Evolutionary conservation across 2,888 invertebrate genomes (phyloP).

Genomic region (Ophion ventricosus): DNA sequence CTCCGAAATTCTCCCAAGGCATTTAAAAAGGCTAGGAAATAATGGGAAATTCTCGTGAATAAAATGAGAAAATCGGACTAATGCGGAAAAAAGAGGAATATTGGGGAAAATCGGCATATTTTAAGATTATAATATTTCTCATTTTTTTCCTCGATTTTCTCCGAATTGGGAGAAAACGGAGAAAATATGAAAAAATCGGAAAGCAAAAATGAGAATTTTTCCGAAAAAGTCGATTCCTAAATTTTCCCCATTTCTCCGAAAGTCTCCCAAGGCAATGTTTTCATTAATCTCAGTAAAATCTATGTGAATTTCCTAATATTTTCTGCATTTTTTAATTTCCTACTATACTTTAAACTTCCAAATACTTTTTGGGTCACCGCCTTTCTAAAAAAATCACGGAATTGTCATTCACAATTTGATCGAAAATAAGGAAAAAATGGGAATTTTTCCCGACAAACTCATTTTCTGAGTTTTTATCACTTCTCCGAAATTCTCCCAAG

Average conservation of each 20-base stretch:
- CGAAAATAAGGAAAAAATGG: too few species aligned
- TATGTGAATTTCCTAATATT: too few species aligned
- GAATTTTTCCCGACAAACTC: too few species aligned
- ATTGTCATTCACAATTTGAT: too few species aligned
- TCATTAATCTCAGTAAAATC: too few species aligned
- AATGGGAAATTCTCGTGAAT: background rate
- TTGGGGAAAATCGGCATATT: background rate
- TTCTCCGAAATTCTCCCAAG: slow-evolving; percentile 1
- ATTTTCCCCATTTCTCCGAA: background rate
- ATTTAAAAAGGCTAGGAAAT: slow-evolving; percentile 3
- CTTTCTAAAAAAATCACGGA: too few species aligned
- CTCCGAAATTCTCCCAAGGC: background rate
- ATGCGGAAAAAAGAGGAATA: background rate
- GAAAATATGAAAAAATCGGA: too few species aligned
- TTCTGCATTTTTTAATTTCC: too few species aligned
- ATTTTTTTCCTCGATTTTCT: background rate
- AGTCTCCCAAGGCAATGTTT: background rate
- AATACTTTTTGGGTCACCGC: too few species aligned
- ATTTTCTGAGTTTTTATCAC: background rate
- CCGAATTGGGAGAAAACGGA: too few species aligned
- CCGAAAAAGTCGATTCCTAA: background rate
- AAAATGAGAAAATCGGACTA: background rate
- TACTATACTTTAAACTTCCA: too few species aligned
- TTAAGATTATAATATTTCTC: background rate
- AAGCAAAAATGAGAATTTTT: too few species aligned